These are phyloP conservation scores for Leptopterna dolabrata DNA, from an alignment of 2,888 invertebrate species.

Conservation along the genomic window DNA sequence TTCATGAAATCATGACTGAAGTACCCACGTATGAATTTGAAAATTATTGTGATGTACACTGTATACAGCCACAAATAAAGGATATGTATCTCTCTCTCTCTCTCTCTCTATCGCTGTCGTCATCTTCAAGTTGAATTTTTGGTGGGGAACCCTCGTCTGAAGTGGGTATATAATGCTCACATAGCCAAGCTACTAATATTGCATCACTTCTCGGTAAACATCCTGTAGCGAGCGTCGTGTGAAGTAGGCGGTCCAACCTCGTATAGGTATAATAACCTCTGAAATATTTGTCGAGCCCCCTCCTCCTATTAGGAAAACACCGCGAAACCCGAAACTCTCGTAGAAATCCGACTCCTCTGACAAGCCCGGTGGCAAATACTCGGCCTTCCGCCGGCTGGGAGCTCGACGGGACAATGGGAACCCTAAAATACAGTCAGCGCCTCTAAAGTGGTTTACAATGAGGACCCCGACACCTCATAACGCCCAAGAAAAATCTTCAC, in stretches of 20 bases:
- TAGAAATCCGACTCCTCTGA: slow-evolving; percentile 29
- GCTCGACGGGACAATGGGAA: neutral
- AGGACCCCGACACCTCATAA: slow-evolving; percentile 1
- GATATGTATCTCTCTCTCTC: too few relatives aligned
- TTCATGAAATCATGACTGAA: too few relatives aligned
- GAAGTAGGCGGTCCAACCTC: neutral
- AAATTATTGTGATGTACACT: too few relatives aligned
- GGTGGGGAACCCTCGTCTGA: neutral
- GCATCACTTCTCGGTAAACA: slow-evolving; percentile 31
- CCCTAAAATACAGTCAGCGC: neutral
- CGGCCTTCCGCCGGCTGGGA: slow-evolving; percentile 18
- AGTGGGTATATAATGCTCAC: neutral
- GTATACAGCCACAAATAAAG: too few relatives aligned
- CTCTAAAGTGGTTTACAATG: slow-evolving; percentile 50
- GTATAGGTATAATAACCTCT: neutral
- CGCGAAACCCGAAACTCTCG: slow-evolving; percentile 14
- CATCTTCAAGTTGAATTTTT: too few relatives aligned
- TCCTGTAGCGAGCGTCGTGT: neutral
- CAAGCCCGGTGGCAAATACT: slow-evolving; percentile 44
- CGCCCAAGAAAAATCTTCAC: neutral
- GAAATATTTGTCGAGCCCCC: slow-evolving; percentile 31
- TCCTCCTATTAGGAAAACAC: slow-evolving; percentile 33
- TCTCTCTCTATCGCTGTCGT: too few relatives aligned
- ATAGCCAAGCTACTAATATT: neutral
- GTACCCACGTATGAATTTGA: too few relatives aligned